Evolutionary conservation across 2,888 invertebrate genomes (phyloP), one percentile per base, ranked within the genome.

Genomic region (Panzeria rudis): DNA sequence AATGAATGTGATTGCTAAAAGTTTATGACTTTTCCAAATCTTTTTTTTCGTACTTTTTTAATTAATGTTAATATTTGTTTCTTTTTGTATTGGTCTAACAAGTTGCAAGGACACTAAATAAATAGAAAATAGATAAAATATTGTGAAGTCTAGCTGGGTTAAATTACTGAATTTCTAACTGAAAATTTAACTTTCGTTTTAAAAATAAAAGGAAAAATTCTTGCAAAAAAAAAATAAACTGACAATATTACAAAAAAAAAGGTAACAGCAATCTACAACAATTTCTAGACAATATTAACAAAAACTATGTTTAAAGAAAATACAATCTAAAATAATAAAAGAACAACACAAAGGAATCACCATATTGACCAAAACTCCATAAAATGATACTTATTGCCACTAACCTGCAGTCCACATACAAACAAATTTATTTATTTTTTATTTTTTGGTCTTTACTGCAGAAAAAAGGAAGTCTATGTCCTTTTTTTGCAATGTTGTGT

Each of bases 391-490:
- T 78, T 52, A 69, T 50, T 59, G 64, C 59, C 68, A 68, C 50
- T 50, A 73, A 73, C 69, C 66, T 59, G 23, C 56, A 59, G 41
- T 38, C 75, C 79, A 80, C 68, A 79, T 64, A 71, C 32, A 71
- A 17, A 69, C 15, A 56, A 44, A 23, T 20, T 20, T 5, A 17
- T 75, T 44, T 17, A 13, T 29, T 50, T 54, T 47, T 62, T 29
- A n/a, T n/a, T 54, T 11, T 6, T 59, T 11, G 32, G 71, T 50
- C 47, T 47, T 61, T 35, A 73, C n/a, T 54, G 25, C 38, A 86
- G 87, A 84, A 88, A 88, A 87, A 87, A 87, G 78, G 86, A 88
- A 88, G 90, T 90, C 90, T 89, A 90, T 89, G 90, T 89, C 88
- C 89, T 87, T 78, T 75, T 59, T 75, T 73, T 25, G 20, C 38